These are phyloP conservation scores for Proctacanthus coquilletti DNA, from an alignment of 1,140 invertebrate genomes.

Conservation along the genomic window DNA sequence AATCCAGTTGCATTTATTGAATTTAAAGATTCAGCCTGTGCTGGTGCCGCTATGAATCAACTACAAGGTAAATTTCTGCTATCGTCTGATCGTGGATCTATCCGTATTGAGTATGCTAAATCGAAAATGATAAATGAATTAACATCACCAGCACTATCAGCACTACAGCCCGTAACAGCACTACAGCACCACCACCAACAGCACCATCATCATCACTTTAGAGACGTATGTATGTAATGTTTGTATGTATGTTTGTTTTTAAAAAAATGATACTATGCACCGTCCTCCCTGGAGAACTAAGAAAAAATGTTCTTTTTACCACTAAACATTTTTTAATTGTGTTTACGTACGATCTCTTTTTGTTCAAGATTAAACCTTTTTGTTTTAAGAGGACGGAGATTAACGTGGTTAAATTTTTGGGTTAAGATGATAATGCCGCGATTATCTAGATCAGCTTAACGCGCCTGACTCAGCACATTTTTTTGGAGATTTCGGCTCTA, in stretches of 20 bases:
- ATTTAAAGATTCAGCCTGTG: slow-evolving; percentile 81
- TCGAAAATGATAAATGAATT: slow-evolving; percentile 66
- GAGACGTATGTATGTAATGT: slow-evolving; percentile 32
- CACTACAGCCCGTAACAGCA: slow-evolving; percentile 36
- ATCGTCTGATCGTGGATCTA: slow-evolving; percentile 87
- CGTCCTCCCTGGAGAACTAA: no score
- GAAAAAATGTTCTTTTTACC: no score
- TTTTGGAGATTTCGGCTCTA: no score
- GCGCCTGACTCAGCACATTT: no score
- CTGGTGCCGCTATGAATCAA: slow-evolving; percentile 75
- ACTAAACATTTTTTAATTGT: no score
- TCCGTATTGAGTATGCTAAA: slow-evolving; percentile 96
- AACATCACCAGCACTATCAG: slow-evolving; percentile 44
- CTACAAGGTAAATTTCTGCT: slow-evolving; percentile 88
- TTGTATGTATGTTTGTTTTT: slow-evolving; percentile 14
- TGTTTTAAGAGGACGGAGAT: no score
- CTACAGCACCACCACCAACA: slow-evolving; percentile 30
- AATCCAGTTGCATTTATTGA: slow-evolving; percentile 86
- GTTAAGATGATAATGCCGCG: no score
- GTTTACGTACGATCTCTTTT: no score
- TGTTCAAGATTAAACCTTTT: no score
- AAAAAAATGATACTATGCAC: no score
- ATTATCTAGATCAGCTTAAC: no score
- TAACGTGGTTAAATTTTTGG: no score
- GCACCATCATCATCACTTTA: slow-evolving; percentile 32